Evolutionary conservation across 2,888 invertebrate genomes (phyloP).

Genomic region (Melangyna quadrimaculata): DNA sequence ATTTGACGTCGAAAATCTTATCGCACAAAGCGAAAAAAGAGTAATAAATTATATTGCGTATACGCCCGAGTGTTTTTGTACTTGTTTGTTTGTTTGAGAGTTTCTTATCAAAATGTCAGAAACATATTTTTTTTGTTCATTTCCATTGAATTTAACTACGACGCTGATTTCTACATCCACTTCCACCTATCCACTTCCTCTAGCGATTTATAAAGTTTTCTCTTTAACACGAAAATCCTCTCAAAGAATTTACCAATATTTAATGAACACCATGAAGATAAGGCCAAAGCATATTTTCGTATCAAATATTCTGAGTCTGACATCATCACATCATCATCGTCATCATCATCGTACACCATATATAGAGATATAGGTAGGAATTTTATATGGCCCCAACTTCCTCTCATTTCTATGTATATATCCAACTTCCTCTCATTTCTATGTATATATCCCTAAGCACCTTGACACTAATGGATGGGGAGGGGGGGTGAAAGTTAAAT

Average conservation of each 20-base stretch:
- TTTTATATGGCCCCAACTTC: neutral
- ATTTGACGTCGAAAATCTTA: neutral
- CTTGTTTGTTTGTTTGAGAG: neutral
- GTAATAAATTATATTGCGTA: constrained; percentile 11
- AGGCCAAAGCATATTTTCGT: constrained; percentile 2
- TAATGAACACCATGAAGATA: constrained; percentile 37
- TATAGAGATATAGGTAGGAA: neutral
- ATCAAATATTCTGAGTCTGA: constrained; percentile 25
- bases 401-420: neutral
- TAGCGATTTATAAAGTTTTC: constrained; percentile 19
- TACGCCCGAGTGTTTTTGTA: constrained; percentile 6
- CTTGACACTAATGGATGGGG: constrained; percentile 51
- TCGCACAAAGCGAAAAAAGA: neutral
- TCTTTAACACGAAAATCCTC: constrained; percentile 49
- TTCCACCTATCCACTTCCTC: neutral
- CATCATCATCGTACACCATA: constrained; percentile 10
- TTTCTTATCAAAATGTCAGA: neutral
- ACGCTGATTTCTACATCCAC: neutral
- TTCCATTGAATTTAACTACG: neutral
- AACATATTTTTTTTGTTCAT: neutral
- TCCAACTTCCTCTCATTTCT: neutral
- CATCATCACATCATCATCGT: constrained; percentile 32
- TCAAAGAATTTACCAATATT: constrained; percentile 51
- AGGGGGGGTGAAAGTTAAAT: neutral
- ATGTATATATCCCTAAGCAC: constrained; percentile 40